Evolutionary conservation across 2,113 vertebrate species (phyloP), one percentile per base, ranked within the genome.

Genomic region (Oophaga pumilio): DNA sequence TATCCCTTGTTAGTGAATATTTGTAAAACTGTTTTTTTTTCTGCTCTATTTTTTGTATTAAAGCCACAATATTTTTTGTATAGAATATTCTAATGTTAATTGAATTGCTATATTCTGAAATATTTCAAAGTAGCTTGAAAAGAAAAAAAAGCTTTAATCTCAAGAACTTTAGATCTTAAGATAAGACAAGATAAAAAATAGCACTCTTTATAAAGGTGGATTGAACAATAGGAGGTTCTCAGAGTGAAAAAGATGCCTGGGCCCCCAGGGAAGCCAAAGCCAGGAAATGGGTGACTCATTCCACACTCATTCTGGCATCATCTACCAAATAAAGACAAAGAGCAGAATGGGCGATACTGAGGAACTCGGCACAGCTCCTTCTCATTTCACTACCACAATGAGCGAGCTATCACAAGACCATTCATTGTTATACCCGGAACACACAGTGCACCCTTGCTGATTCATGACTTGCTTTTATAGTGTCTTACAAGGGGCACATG

Each of bases 231-330:
- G 85, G 24, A 62, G 68, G 56, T 76, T 74, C 15, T 9, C 18
- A 56, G 66, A 53, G 24, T 69, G 57, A 79, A 79, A 78, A 49
- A 78, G 33, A 52, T 28, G 28, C 69, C n/a, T 49, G 10, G 57
- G 57, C 76, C 81, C 82, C 64, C 77, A 85, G 87, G 71, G 52
- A 69, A 15, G 2, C 14, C 66, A 62, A 8, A 82, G 56, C 66
- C 86, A 87, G 86, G 86, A 90, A 90, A 78, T 85, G 57, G 82
- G 87, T 92, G 89, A 93, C 90, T 95, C 94, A 92, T 83, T 82
- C 76, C 14, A 2, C 85, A 93, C 90, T 93, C 91, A 94, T 76
- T 83, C 59, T 87, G 93, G 89, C 89, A 91, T 90, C 6, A 92
- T 76, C 91, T 89, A 92, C 82, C 62, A 92, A 73, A 73, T 43